Evolutionary conservation across 2,888 invertebrate genomes (phyloP).

Genomic region (Creontiades dilutus): DNA sequence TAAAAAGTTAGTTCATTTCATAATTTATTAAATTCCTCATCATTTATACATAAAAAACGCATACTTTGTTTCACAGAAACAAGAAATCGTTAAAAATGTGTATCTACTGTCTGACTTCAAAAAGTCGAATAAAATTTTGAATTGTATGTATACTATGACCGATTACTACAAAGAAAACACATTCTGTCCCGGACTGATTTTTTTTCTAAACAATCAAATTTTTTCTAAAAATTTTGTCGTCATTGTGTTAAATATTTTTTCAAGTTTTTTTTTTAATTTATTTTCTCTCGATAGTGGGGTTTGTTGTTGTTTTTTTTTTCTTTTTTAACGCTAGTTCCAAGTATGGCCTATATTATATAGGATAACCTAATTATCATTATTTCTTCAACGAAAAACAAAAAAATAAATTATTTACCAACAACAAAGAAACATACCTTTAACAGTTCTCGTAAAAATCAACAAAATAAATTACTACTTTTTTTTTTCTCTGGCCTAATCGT

Average conservation of each 20-base stretch:
- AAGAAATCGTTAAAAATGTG: conserved; percentile 38
- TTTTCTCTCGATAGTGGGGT: conserved; percentile 35
- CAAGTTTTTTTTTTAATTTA: neutral
- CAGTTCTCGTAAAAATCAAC: conserved; percentile 70
- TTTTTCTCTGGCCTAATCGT: conserved; percentile 61
- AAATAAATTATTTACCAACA: conserved; percentile 60
- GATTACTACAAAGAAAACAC: conserved; percentile 45
- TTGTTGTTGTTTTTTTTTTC: neutral
- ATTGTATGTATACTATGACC: conserved; percentile 64
- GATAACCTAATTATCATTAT: conserved; percentile 65
- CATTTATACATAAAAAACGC: conserved; percentile 53
- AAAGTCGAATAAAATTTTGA: conserved; percentile 22
- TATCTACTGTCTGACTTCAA: neutral
- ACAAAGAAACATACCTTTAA: conserved; percentile 60
- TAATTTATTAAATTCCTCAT: conserved; percentile 28
- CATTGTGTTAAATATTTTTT: conserved; percentile 46
- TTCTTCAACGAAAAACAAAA: conserved; percentile 54
- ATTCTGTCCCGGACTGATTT: conserved; percentile 38
- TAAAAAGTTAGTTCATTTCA: neutral
- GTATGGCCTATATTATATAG: conserved; percentile 74
- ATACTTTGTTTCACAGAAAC: conserved; percentile 64
- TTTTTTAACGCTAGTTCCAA: conserved; percentile 62
- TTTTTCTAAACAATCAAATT: neutral
- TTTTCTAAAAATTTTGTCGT: conserved; percentile 5
- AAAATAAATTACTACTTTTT: conserved; percentile 73